Evolutionary conservation across 2,797 vertebrate genomes (phyloP), one percentile per base, ranked within the genome.

Genomic region (Tragelaphus oryx): DNA sequence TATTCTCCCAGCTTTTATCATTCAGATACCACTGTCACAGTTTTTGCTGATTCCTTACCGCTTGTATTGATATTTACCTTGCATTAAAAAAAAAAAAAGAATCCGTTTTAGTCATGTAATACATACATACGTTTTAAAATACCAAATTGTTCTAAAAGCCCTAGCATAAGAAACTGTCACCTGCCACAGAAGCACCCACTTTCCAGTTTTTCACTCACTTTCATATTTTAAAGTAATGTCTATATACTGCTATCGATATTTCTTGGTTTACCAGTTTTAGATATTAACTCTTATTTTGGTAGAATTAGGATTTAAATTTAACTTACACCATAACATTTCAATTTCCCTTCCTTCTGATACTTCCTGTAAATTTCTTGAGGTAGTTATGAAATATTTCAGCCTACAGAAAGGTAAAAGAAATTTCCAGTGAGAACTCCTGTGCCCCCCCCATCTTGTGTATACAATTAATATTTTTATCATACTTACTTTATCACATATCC

Each of bases 91-190:
- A 60, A 82, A 74, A 41, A 41, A 41, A 41, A 41, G 4, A 37
- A 41, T 79, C 48, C 16, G 10, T 84, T 94, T 90, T 83, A 78
- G 88, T 81, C 46, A 93, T 78, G 26, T 87, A 86, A n/a, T 94
- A 46, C n/a, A 83, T 50, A 76, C 8, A 33, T 28, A 60, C 8
- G 18, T 80, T 87, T 87, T 44, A 20, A 83, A 87, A 79, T 78
- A 74, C 0, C 37, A 95, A 54, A 16, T 44, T 84, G 6, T 65
- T 80, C 54, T 91, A 76, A 93, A 52, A 82, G 33, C 62, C n/a
- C 68, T 83, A 48, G 79, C 74, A 80, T 8, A 81, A 57, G 60
- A 80, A 76, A 52, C 9, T 59, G 75, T 92, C 20, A 68, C 4
- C 26, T 91, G 48, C 41, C 28, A 30, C 46, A 86, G 52, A 94